Base-by-base conservation (phyloP, 2,113 vertebrate genomes). In the Carassius gibelio region DNA sequence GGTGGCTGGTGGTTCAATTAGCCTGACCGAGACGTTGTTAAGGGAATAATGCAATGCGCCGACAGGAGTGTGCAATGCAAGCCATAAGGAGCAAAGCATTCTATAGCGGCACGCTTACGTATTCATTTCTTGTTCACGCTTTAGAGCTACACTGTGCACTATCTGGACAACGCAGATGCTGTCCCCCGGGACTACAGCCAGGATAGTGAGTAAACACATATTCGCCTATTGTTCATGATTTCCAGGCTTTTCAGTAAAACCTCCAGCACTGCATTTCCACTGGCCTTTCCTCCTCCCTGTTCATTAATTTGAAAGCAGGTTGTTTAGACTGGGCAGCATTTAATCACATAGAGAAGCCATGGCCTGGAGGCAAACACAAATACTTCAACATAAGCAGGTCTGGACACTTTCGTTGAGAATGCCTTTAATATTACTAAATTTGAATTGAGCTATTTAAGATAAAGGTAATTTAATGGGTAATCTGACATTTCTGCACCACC, bases 1-100 rank as follows among this genome's bases (percentile, higher is more conserved):
- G 66, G 59, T 77, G 68, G 52, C 71, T 81, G 45, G 72, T n/a
- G 17, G 50, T 75, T 75, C 85, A 86, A 86, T 85, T 88, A 85
- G 79, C 23, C 78, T 19, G 69, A 69, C 83, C 26, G 26, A 21
- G 72, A 76, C 26, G 42, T 42, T 74, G n/a, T 77, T 82, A 34
- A 66, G 80, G 34, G 64, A 62, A 66, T 78, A 81, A 87, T 82
- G 64, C 86, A 26, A 81, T 72, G 81, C 81, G 30, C 64, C 15
- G 36, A 82, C 42, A 42, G 69, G 45, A 50, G 38, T 14, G 21
- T 59, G 50, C 30, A 23, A 71, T 61, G 84, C 26, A 45, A 38
- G 5, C 57, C 59, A n/a, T 86, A 48, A 75, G 21, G 9, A 72
- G 64, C 64, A 13, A 14, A n/a, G 14, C 50, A 4, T 42, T 61